Evolutionary conservation across 1,140 invertebrate genomes (phyloP).

Genomic region (Zeugodacus cucurbitae): DNA sequence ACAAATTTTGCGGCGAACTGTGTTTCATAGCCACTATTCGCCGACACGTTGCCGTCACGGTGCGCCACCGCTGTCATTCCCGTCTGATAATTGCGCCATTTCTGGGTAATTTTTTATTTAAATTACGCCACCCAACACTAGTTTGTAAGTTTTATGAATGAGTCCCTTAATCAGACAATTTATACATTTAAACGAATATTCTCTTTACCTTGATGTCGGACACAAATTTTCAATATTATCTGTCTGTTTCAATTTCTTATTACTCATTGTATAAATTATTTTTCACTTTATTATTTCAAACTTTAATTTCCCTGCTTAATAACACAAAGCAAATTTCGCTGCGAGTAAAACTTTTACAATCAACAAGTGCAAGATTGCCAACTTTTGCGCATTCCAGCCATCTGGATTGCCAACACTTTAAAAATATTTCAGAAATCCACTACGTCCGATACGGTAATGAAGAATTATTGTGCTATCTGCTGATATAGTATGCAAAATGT

Average conservation of each 20-base stretch:
- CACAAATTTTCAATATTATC: slow-evolving; percentile 64
- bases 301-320: neutral
- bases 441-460: too few relatives aligned
- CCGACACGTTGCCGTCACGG: neutral
- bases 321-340: neutral
- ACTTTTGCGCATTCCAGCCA: neutral
- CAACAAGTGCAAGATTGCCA: slow-evolving; percentile 22
- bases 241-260: slow-evolving; percentile 52
- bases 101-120: neutral
- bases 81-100: slow-evolving; percentile 5
- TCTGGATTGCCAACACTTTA: too few relatives aligned
- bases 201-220: slow-evolving; percentile 55
- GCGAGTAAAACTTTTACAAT: neutral
- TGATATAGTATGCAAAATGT: too few relatives aligned
- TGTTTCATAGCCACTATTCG: neutral
- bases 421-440: too few relatives aligned
- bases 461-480: too few relatives aligned
- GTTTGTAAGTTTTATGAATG: neutral
- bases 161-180: neutral
- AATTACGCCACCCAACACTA: neutral
- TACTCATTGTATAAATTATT: slow-evolving; percentile 51
- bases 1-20: neutral
- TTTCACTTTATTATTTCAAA: slow-evolving; percentile 13
- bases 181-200: neutral
- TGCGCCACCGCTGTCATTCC: neutral